These are phyloP conservation scores for Botia almorhae DNA, from an alignment of 2,797 vertebrate species.

Conservation along the genomic window DNA sequence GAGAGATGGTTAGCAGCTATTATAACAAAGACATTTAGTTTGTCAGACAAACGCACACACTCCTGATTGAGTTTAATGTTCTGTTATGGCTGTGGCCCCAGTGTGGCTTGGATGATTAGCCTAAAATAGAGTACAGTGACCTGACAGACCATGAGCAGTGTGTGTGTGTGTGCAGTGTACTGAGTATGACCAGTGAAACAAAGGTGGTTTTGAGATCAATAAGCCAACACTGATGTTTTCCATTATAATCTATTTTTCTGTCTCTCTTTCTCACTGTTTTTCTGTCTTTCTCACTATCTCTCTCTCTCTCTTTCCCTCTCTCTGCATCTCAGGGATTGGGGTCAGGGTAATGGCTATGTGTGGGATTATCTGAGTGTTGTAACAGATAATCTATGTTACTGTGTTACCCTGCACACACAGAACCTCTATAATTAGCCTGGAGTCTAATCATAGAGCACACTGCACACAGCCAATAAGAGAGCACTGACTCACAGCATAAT, in stretches of 20 bases:
- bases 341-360: slow-evolving; percentile 66
- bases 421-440: slow-evolving; percentile 76
- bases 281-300: slow-evolving; percentile 54
- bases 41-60: not conserved
- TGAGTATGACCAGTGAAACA: slow-evolving; percentile 3
- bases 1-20: slow-evolving; percentile 11
- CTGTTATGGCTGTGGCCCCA: slow-evolving; percentile 22
- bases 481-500: not conserved
- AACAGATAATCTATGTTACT: slow-evolving; percentile 74
- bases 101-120: slow-evolving; percentile 33
- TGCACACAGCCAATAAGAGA: slow-evolving; percentile 16
- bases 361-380: slow-evolving; percentile 76
- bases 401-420: slow-evolving; percentile 71
- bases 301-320: slow-evolving; percentile 67
- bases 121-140: slow-evolving; percentile 32
- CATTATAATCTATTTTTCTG: slow-evolving; percentile 22
- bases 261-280: not conserved
- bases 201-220: slow-evolving; percentile 19
- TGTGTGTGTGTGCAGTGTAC: not conserved
- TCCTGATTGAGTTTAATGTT: slow-evolving; percentile 35
- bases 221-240: not conserved
- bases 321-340: slow-evolving; percentile 75
- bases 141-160: slow-evolving; percentile 4
- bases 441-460: slow-evolving; percentile 70
- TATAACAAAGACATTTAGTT: slow-evolving; percentile 9